phyloP scores from a whole-genome alignment of 1,140 invertebrate species.

The Papilio helenus region DNA sequence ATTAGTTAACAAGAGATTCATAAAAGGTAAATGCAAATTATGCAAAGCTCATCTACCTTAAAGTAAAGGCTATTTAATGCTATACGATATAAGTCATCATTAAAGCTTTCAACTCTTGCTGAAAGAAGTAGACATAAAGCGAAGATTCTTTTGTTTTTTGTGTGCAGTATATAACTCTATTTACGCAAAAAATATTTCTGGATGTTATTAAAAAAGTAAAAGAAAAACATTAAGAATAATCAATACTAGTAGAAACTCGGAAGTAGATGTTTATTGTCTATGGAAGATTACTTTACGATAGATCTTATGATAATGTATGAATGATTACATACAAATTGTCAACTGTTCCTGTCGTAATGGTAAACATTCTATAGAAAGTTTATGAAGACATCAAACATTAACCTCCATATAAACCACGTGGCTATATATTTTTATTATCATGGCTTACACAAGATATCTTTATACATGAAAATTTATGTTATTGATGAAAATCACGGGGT shows the following conservation, averaged over 20 bases:
- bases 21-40: too few relatives aligned
- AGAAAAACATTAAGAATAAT: background rate
- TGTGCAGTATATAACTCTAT: too few relatives aligned
- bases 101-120: background rate
- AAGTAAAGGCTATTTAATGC: too few relatives aligned
- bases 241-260: background rate
- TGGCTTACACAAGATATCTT: background rate
- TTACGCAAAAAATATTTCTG: background rate
- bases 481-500: background rate
- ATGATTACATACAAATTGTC: background rate
- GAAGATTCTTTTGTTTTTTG: background rate
- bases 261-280: background rate
- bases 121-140: background rate
- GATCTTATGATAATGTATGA: background rate
- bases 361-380: background rate
- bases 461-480: conserved; percentile 2
- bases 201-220: background rate
- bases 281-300: background rate
- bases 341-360: background rate
- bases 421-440: background rate
- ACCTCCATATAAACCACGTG: background rate
- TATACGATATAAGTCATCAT: background rate
- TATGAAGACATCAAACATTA: conserved; percentile 2
- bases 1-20: too few relatives aligned
- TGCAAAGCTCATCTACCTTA: too few relatives aligned